Conservation (phyloP, 2,888 invertebrate species). For the Ophonus ardosiacus region DNA sequence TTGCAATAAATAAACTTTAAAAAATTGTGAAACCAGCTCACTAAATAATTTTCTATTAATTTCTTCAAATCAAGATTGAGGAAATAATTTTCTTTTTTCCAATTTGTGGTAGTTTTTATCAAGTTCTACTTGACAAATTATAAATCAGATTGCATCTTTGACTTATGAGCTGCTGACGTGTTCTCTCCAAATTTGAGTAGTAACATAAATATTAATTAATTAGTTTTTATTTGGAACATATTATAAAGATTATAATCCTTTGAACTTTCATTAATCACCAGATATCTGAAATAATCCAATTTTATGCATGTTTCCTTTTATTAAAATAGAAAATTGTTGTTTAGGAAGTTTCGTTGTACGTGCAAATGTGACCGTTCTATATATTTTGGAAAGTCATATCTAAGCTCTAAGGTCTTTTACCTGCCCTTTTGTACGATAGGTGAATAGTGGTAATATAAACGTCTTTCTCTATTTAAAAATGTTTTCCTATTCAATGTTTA, state of each 20-base stretch:
- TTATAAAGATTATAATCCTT: constrained; percentile 24
- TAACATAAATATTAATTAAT: constrained; percentile 38
- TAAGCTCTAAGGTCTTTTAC: background rate
- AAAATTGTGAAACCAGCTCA: no score
- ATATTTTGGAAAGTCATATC: background rate
- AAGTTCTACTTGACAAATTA: constrained; percentile 28
- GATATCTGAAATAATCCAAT: constrained; percentile 11
- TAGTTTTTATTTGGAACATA: constrained; percentile 28
- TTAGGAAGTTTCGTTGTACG: background rate
- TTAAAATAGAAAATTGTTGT: background rate
- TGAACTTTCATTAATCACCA: constrained; percentile 22
- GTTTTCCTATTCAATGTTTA: background rate
- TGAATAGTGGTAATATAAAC: background rate
- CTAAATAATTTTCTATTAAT: no score
- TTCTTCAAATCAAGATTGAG: background rate
- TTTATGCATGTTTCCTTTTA: background rate
- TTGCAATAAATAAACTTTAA: no score
- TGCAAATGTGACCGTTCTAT: background rate
- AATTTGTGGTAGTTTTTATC: constrained; percentile 1
- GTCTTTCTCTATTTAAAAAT: background rate
- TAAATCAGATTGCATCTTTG: constrained; percentile 35
- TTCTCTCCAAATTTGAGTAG: constrained; percentile 3
- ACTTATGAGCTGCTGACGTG: constrained; percentile 48
- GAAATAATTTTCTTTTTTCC: background rate
- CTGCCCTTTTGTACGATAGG: background rate